Percentiles rank a stretch among this genome's conserved stretches.
Conservation (phyloP, 2,888 invertebrate species). For the Ochropleura leucogaster region DNA sequence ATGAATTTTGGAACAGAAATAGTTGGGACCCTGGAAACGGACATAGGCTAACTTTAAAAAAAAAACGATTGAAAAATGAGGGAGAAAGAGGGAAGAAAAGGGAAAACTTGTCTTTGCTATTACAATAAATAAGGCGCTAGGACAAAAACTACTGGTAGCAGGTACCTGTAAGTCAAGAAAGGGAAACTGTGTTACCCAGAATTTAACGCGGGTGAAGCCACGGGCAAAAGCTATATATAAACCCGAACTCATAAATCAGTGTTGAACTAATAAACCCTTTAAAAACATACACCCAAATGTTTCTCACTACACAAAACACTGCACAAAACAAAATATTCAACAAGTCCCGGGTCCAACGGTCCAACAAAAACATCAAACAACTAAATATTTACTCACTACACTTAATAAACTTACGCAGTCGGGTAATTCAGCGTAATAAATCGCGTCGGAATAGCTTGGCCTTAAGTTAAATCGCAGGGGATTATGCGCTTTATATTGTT, state of each 20-base stretch:
- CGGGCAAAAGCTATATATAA: too few relatives aligned
- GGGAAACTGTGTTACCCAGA: too few relatives aligned
- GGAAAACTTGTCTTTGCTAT: too few relatives aligned
- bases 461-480: conserved; percentile 59
- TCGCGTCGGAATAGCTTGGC: conserved; percentile 38
- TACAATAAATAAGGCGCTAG: too few relatives aligned
- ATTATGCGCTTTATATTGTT: conserved; percentile 63
- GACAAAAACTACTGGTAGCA: too few relatives aligned
- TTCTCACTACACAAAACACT: not conserved
- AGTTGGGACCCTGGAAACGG: too few relatives aligned
- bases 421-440: conserved; percentile 56
- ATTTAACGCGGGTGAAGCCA: too few relatives aligned
- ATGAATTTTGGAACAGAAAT: too few relatives aligned
- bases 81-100: too few relatives aligned
- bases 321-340: conserved; percentile 30
- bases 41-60: too few relatives aligned
- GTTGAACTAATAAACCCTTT: not conserved
- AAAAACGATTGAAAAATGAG: too few relatives aligned
- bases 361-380: conserved; percentile 34
- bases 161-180: too few relatives aligned
- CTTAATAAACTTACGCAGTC: conserved; percentile 56
- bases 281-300: not conserved
- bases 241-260: not conserved
- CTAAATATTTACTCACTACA: conserved; percentile 44
- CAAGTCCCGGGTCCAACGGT: conserved; percentile 19